Evolutionary conservation across 35 echinoderm and acorn worm genomes (phyloP).

Genomic region (Holothuria glaberrima): DNA sequence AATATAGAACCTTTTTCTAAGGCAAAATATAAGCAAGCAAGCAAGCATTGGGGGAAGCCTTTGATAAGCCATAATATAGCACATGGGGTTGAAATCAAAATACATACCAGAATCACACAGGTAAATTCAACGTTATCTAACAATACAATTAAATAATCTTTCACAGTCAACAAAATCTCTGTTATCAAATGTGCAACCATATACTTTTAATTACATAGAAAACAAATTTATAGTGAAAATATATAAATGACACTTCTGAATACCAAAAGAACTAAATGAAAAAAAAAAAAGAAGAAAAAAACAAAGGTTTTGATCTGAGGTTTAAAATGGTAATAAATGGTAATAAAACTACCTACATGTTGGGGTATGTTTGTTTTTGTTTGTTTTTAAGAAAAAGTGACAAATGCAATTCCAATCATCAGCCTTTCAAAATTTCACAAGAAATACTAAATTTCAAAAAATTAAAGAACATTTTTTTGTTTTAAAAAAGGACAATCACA

Average conservation of each 20-base stretch:
- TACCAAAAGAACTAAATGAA: slow-evolving; percentile 56
- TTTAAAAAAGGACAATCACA: slow-evolving; percentile 47
- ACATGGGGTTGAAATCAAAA: not conserved
- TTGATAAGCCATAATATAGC: no score
- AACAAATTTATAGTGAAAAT: slow-evolving; percentile 53
- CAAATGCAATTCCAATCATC: slow-evolving; percentile 26
- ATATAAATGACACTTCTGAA: slow-evolving; percentile 61
- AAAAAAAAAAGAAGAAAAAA: not conserved
- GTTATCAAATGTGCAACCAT: slow-evolving; percentile 46
- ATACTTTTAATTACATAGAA: slow-evolving; percentile 35
- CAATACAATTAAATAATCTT: not conserved
- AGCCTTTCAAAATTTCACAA: slow-evolving; percentile 40
- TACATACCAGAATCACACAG: not conserved
- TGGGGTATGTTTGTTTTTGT: not conserved
- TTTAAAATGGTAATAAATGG: slow-evolving; percentile 57
- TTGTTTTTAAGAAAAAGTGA: slow-evolving; percentile 21
- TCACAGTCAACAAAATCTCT: no score
- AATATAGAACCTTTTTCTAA: not conserved
- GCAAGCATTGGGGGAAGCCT: no score
- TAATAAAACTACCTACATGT: slow-evolving; percentile 43
- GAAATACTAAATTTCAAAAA: slow-evolving; percentile 30
- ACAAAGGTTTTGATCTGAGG: slow-evolving; percentile 24
- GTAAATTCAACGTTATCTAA: not conserved
- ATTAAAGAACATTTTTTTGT: not conserved
- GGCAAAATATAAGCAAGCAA: not conserved